phyloP scores from a whole-genome alignment of 2,888 invertebrate species.

The Amphimallon solstitiale region DNA sequence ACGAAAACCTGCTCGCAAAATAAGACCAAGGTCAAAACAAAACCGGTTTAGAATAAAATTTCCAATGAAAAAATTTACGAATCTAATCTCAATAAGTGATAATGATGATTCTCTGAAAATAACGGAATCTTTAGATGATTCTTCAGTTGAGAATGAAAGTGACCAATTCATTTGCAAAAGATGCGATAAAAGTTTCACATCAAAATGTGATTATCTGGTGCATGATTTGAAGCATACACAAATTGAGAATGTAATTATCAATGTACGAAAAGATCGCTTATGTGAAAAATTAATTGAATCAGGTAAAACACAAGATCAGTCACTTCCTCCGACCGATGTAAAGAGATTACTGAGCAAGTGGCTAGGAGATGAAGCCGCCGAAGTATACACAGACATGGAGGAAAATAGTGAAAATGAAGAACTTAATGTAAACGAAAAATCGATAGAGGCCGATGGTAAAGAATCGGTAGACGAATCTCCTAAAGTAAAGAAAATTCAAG shows the following conservation, averaged over 20 bases:
- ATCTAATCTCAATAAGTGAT: no score
- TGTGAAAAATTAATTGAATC: neutral
- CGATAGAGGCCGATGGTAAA: neutral
- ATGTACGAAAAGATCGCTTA: constrained; percentile 16
- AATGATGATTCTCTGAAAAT: no score
- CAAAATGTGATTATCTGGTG: constrained; percentile 35
- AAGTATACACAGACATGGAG: neutral
- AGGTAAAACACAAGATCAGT: neutral
- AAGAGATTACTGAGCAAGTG: constrained; percentile 22
- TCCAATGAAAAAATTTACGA: no score
- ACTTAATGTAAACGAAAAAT: neutral
- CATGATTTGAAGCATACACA: constrained; percentile 43
- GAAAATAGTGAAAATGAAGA: neutral
- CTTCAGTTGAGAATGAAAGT: neutral
- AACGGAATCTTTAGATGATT: no score
- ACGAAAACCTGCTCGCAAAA: neutral
- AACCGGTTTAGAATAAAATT: constrained; percentile 27
- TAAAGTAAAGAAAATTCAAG: no score
- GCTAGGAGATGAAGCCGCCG: constrained; percentile 12
- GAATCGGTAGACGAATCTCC: neutral
- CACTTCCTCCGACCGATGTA: neutral
- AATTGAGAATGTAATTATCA: constrained; percentile 33
- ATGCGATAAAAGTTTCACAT: constrained; percentile 40
- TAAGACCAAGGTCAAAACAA: neutral
- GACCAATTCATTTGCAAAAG: constrained; percentile 32